A percentile compares a stretch with the other conserved stretches of the same genome.
phyloP scores from a whole-genome alignment of 2,888 invertebrate species.

The Alitta virens region DNA sequence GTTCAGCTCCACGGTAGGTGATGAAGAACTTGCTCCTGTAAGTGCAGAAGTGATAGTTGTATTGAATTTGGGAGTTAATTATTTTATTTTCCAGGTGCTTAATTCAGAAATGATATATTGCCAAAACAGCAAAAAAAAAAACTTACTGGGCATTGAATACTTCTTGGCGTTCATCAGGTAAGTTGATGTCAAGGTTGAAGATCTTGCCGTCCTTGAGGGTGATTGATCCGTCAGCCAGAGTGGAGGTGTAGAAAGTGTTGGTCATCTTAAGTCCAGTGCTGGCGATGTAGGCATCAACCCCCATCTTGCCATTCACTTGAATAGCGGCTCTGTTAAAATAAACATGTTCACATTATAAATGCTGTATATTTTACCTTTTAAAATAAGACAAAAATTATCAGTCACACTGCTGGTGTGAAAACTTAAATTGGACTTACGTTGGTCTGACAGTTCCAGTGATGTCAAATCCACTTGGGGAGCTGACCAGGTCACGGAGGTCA shows the following conservation, averaged over 20 bases:
- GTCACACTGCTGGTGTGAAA: neutral
- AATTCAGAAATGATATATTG: neutral
- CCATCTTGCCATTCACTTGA: constrained; percentile 81
- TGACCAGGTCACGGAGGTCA: constrained; percentile 66
- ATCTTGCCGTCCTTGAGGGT: constrained; percentile 69
- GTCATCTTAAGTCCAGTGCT: constrained; percentile 80
- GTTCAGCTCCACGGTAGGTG: constrained; percentile 60
- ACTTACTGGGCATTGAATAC: constrained; percentile 70
- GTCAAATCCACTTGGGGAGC: constrained; percentile 64
- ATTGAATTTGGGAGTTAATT: too few species aligned
- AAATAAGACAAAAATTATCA: neutral
- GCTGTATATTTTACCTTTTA: neutral
- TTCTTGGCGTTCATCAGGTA: constrained; percentile 82
- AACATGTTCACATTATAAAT: neutral
- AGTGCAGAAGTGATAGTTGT: neutral
- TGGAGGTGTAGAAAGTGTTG: constrained; percentile 80
- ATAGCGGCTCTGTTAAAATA: constrained; percentile 70
- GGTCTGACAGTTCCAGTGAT: constrained; percentile 80
- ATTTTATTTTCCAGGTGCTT: neutral
- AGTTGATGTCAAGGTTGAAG: constrained; percentile 72
- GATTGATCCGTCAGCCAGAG: constrained; percentile 73
- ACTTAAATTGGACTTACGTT: constrained; percentile 66
- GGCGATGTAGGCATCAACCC: constrained; percentile 76
- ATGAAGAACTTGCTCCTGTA: constrained; percentile 48
- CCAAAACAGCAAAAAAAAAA: neutral